Base-by-base conservation (phyloP, 2,113 vertebrate species). In the Campylorhamphus procurvoides region DNA sequence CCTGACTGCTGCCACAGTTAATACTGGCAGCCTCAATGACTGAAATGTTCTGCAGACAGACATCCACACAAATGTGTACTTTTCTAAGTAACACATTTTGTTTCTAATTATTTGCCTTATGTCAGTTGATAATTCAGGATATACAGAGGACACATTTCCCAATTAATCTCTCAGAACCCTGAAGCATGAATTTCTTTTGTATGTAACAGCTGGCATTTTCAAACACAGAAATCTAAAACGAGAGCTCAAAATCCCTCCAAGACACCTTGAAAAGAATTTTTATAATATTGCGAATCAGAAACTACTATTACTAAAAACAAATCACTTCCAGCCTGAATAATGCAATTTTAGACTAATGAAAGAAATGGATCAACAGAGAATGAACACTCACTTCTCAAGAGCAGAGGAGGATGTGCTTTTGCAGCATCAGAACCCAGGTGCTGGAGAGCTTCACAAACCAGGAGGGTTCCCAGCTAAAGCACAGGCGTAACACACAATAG, bases 101-200 rank as follows among this genome's bases (percentile, higher is more conserved):
- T 68, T 82, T 90, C 87, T 91, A 94, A 94, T 94, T 94, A 94
- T 94, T 95, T 95, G 73, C 84, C 68, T 94, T 92, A 90, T 77
- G 72, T 90, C 83, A 67, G 68, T 14, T 81, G 88, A 64, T 93
- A 90, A 85, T 84, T 90, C 86, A 81, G 64, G 52, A 56, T 90
- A 75, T 85, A 29, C 47, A 64, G 14, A 63, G 83, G 93, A 93
- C 72, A 91, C 29, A 31, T 87, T 94, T 90, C 66, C 60, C 85
- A 96, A 81, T 93, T 94, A 94, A 90, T 93, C 85, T 88, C 85
- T 59, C 6, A 5, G 46, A 94, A 80, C 52, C 75, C 79, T 49
- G 64, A 84, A 85, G 90, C 72, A 75, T 84, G 73, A 67, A 77
- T 78, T 64, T 73, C 47, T 81, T 84, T 86, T 28, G 17, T 18